These are phyloP conservation scores for Saccopteryx leptura DNA, from an alignment of 2,113 vertebrate genomes.

Conservation along the genomic window DNA sequence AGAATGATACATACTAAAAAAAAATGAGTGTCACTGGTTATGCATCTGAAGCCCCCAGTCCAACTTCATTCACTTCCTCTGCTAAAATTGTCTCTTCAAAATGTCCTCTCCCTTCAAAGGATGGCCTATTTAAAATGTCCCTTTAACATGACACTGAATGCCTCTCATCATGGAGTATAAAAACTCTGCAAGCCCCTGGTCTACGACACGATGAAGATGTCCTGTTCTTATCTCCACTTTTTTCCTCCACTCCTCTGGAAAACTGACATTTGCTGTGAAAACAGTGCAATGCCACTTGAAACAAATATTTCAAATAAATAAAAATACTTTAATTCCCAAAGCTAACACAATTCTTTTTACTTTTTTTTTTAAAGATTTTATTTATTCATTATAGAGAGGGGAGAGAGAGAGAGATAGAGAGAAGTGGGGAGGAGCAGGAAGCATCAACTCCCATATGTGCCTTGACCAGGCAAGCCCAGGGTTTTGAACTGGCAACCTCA, in stretches of 20 bases:
- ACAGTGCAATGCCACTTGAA: background rate
- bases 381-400: no score
- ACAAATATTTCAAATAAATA: conserved; percentile 20
- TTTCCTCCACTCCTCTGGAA: background rate
- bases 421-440: no score
- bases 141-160: background rate
- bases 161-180: background rate
- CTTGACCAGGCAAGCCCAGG: no score
- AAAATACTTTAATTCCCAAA: background rate
- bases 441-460: no score
- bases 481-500: no score
- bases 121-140: background rate
- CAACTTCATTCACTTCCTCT: background rate
- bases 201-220: background rate
- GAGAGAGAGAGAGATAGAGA: no score
- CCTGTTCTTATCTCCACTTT: background rate
- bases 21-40: background rate
- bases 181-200: background rate
- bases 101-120: background rate
- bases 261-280: background rate
- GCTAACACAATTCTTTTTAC: background rate
- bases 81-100: background rate
- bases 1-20: background rate
- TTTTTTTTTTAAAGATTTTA: background rate
- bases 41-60: no score